Evolutionary conservation across 2,113 vertebrate genomes (phyloP).

Genomic region (Calcarius ornatus): DNA sequence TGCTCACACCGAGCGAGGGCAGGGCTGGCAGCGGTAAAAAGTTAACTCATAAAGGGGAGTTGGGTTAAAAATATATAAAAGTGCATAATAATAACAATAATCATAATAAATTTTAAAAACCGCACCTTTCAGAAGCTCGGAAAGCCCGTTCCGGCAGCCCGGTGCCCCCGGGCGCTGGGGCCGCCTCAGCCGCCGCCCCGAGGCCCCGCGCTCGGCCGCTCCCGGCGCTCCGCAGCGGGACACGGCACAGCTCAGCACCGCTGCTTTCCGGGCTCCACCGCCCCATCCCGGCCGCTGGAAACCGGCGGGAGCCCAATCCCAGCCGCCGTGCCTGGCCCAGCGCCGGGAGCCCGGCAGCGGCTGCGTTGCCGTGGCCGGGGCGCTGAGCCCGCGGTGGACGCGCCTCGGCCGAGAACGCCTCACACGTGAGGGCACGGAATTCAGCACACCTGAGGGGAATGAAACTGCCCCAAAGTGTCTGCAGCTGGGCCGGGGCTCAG

Average conservation of each 20-base stretch:
- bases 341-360: background rate
- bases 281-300: background rate
- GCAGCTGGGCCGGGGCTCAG: background rate
- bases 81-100: background rate
- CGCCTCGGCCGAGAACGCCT: background rate
- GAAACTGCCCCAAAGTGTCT: rapidly evolving
- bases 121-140: too few relatives aligned
- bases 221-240: background rate
- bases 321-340: background rate
- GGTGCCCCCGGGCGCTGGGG: background rate
- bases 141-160: background rate
- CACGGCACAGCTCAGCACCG: background rate
- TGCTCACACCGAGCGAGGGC: background rate
- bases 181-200: background rate
- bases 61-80: too few relatives aligned
- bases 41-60: background rate
- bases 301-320: background rate
- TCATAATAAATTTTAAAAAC: background rate
- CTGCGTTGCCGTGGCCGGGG: background rate
- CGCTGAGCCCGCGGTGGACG: background rate
- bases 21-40: background rate
- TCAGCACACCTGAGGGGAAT: background rate
- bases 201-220: too few relatives aligned
- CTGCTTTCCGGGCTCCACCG: background rate
- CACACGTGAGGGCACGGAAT: background rate